A percentile compares a stretch with the other conserved stretches of the same genome.
phyloP scores from a whole-genome alignment of 1,140 invertebrate genomes.

The Riptortus pedestris region DNA sequence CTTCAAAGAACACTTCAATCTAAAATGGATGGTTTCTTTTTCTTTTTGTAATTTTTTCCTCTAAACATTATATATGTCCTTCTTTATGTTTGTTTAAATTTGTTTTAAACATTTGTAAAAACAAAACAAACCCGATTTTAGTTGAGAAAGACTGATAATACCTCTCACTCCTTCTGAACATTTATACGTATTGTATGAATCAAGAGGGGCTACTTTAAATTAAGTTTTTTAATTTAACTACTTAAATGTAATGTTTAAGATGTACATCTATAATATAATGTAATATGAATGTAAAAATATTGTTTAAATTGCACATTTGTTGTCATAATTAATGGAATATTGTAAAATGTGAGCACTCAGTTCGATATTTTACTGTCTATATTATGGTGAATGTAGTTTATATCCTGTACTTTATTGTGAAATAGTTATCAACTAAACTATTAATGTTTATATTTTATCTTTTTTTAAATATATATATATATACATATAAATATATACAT shows the following conservation, averaged over 20 bases:
- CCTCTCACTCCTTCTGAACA: conserved; percentile 6
- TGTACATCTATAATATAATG: conserved; percentile 18
- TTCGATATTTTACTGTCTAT: conserved; percentile 12
- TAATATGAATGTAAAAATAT: conserved; percentile 17
- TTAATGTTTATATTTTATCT: conserved; percentile 8
- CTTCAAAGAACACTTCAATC: no score
- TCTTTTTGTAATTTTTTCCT: no score
- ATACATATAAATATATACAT: background rate
- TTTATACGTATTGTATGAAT: background rate
- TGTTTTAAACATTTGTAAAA: no score
- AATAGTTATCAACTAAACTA: background rate
- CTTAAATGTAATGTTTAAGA: conserved; percentile 17
- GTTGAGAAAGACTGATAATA: conserved; percentile 22
- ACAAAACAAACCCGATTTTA: no score
- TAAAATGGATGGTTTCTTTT: no score
- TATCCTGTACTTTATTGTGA: conserved; percentile 3
- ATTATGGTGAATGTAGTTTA: conserved; percentile 11
- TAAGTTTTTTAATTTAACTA: conserved; percentile 17
- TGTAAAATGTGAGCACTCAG: conserved; percentile 15
- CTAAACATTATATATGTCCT: background rate
- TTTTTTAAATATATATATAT: conserved; percentile 4
- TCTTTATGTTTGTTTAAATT: background rate
- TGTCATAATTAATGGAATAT: conserved; percentile 8
- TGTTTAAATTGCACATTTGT: conserved; percentile 18
- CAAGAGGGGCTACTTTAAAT: conserved; percentile 7